Conservation (phyloP, 2,888 invertebrate species). For the Nemotelus nigrinus region DNA sequence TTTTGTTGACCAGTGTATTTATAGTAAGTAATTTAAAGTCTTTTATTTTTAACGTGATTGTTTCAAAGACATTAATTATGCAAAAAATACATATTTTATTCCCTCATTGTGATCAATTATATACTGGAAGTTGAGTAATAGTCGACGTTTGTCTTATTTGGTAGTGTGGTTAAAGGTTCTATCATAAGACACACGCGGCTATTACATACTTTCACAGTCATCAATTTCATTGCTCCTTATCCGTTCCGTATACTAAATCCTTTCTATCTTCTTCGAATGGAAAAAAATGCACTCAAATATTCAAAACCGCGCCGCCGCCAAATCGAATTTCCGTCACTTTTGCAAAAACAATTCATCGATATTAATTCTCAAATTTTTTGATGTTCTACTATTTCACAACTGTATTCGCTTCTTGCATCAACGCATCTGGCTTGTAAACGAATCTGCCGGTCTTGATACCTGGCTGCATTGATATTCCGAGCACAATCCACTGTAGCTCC, state of each 20-base stretch:
- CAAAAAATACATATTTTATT: too few species aligned
- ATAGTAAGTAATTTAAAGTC: too few species aligned
- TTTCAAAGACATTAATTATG: too few species aligned
- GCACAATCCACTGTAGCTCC: not conserved
- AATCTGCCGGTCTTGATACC: too few species aligned
- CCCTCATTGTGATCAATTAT: not conserved
- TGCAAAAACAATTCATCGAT: not conserved
- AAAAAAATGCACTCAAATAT: not conserved
- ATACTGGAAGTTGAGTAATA: conserved; percentile 58
- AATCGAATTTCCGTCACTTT: conserved; percentile 1
- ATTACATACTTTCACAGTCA: conserved; percentile 59
- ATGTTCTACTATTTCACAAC: too few species aligned
- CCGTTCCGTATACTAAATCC: too few species aligned
- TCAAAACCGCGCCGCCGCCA: conserved; percentile 9
- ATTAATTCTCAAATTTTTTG: too few species aligned
- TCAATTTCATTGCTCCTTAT: not conserved
- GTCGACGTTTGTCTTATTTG: conserved; percentile 72
- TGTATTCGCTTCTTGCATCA: too few species aligned
- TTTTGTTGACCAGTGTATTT: too few species aligned
- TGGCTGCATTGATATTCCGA: conserved; percentile 5
- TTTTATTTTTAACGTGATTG: too few species aligned
- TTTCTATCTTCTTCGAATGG: too few species aligned
- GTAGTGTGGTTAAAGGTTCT: conserved; percentile 68
- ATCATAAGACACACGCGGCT: conserved; percentile 77
- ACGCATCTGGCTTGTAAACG: too few species aligned